Base-by-base conservation (phyloP, 2,888 invertebrate species). In the Bellardia bayeri region DNA sequence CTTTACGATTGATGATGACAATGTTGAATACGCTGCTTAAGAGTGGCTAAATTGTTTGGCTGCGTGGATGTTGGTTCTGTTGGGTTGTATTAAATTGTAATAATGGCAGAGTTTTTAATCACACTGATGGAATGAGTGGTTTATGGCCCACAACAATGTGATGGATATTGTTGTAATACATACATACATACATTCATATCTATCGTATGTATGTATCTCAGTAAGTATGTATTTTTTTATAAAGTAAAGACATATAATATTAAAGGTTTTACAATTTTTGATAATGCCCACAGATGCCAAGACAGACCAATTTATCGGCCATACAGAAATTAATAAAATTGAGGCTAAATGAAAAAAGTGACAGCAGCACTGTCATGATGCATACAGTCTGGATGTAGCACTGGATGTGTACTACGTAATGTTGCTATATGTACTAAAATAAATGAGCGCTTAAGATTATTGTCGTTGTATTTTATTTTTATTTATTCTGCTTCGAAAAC, bases 241-340 rank as follows among this genome's bases (percentile, higher is more conserved):
- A 0, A 37, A 37, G 37, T 45, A 45, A 58, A 69, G 49, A 69
- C 30, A 51, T 49, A 51, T 37, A 37, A 69, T 69, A 37, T 61
- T 69, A 54, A 56, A 30, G 49, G 42, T 11, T 45, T 45, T 45
- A 68, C 37, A 9, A 68, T 61, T 45, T 23, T 49, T 63, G 64
- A 71, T 81, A 81, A 81, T 82, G 74, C 71, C 74, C 56, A 66
- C 74, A 66, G 66, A 82, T 82, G 69, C 69, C 69, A 76, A 51
- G 51, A 61, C 68, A 45, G 49, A 58, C 40, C 68, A 68, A 68
- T 76, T 82, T 75, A 37, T 69, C n/a, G 49, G 49, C 23, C 68
- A 69, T 61, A 71, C 82, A 82, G 71, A 82, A 74, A 74, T 76
- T 83, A 83, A 76, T 83, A 71, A 76, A 71, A 83, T 83, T 76